Conservation (phyloP, 2,113 vertebrate species). For the Riparia riparia region DNA sequence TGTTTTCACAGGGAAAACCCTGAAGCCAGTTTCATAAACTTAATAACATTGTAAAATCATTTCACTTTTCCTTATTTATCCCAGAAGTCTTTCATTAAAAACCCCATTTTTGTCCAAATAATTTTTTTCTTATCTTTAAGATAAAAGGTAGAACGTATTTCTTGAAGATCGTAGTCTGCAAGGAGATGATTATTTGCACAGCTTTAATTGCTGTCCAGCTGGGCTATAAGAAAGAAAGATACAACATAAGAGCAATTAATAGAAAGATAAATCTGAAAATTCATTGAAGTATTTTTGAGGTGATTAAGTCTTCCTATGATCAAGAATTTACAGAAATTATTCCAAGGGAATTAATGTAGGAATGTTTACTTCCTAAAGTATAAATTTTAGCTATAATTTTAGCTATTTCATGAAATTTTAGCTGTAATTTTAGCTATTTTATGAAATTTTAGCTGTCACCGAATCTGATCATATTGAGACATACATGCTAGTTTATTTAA, state of each 20-base stretch:
- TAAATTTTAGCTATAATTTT: background rate
- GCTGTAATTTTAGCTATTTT: background rate
- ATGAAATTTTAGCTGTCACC: background rate
- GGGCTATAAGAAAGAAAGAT: slow-evolving; percentile 43
- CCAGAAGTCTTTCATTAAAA: slow-evolving; percentile 74
- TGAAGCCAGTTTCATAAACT: slow-evolving; percentile 62
- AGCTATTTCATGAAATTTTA: background rate
- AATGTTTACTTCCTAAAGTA: background rate
- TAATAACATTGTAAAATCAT: slow-evolving; percentile 64
- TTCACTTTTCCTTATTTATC: slow-evolving; percentile 70
- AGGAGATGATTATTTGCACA: slow-evolving; percentile 57
- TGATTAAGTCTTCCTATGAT: slow-evolving; percentile 56
- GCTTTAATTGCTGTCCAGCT: slow-evolving; percentile 69
- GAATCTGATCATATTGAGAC: background rate
- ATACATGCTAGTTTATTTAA: background rate
- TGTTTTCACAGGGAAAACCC: slow-evolving; percentile 55
- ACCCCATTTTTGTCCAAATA: slow-evolving; percentile 61
- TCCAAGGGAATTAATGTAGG: background rate
- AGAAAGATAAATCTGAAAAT: slow-evolving; percentile 70
- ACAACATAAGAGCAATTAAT: slow-evolving; percentile 64
- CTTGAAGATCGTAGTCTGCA: slow-evolving; percentile 50
- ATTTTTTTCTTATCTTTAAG: slow-evolving; percentile 51
- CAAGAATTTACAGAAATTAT: slow-evolving; percentile 19
- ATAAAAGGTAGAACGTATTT: slow-evolving; percentile 64
- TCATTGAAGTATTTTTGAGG: slow-evolving; percentile 61